Base-by-base conservation (phyloP, 2,797 vertebrate species). In the Melanotaenia maccullochi region DNA sequence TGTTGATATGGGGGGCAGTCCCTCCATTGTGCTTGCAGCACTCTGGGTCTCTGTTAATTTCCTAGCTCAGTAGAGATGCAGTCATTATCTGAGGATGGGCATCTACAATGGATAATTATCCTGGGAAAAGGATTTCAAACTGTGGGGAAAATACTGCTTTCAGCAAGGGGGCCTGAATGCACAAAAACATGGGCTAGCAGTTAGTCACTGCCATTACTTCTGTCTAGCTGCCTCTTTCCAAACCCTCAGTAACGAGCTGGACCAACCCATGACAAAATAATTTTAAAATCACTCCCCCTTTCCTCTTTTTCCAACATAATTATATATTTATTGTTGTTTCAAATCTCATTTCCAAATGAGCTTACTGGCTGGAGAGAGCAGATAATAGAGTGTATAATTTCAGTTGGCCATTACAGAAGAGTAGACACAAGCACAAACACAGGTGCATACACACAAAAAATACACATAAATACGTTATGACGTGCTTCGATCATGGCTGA, bases 71-170 rank as follows among this genome's bases (percentile, higher is more conserved):
- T 92, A 78, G 90, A 35, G 79, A 93, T 87, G 90, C 89, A 90
- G 89, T 94, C 91, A 93, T 94, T 93, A 93, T 94, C 92, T 90
- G 88, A 90, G 89, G 88, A 92, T 86, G 89, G 89, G 90, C 90
- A 93, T 93, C 91, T 92, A 93, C 90, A 93, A 90, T 91, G 81
- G 87, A 92, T 93, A 93, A 93, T 94, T 92, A 93, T 92, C 89
- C 87, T 73, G 84, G 90, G 88, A 90, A 87, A 90, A 86, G 85
- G 89, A 89, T 89, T 91, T 93, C 85, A 89, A 91, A 92, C 88
- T 91, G 91, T 87, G 90, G 75, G 69, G 86, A 90, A 90, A 93
- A 91, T 88, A 89, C 87, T 78, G 88, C 84, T 91, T 89, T 90
- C 86, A 88, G 89, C 65, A 69, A 79, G 78, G 86, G 86, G 85